These are phyloP conservation scores for Drosophila pectinifera DNA, from an alignment of 1,140 invertebrate genomes.

Conservation along the genomic window DNA sequence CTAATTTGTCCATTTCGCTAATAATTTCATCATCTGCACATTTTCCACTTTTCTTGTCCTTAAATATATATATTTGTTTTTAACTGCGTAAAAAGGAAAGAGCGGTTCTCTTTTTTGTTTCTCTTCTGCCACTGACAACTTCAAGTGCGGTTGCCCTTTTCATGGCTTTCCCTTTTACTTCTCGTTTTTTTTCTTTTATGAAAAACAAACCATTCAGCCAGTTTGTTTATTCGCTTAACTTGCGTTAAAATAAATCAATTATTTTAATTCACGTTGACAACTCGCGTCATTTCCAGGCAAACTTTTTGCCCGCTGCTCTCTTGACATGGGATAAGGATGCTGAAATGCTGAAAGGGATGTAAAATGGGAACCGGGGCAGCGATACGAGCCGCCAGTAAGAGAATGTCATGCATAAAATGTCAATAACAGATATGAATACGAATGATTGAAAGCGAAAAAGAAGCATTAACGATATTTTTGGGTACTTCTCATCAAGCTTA, in stretches of 20 bases:
- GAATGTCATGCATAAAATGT: constrained; percentile 77
- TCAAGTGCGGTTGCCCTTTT: constrained; percentile 58
- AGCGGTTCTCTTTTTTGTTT: constrained; percentile 5
- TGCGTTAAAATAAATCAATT: constrained; percentile 81
- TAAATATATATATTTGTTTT: constrained; percentile 36
- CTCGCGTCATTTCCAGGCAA: constrained; percentile 75
- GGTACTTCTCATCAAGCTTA: too few species aligned
- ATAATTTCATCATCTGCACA: constrained; percentile 47
- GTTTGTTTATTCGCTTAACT: constrained; percentile 69
- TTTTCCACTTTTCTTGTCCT: constrained; percentile 19
- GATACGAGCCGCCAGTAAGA: constrained; percentile 29
- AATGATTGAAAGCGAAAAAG: constrained; percentile 46
- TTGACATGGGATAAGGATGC: constrained; percentile 64
- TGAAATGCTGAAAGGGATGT: constrained; percentile 7
- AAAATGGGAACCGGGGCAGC: neutral
- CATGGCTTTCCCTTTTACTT: constrained; percentile 25
- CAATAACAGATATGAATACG: constrained; percentile 68
- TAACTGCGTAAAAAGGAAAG: constrained; percentile 3
- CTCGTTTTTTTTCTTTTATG: constrained; percentile 15
- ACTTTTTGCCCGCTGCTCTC: constrained; percentile 51
- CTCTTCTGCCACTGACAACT: constrained; percentile 62
- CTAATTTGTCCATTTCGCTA: constrained; percentile 55
- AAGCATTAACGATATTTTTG: constrained; percentile 1
- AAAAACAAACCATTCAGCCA: constrained; percentile 16
- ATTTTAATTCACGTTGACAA: constrained; percentile 81